Base-by-base conservation (phyloP, 1,140 invertebrate genomes). In the Dendrolimus kikuchii region DNA sequence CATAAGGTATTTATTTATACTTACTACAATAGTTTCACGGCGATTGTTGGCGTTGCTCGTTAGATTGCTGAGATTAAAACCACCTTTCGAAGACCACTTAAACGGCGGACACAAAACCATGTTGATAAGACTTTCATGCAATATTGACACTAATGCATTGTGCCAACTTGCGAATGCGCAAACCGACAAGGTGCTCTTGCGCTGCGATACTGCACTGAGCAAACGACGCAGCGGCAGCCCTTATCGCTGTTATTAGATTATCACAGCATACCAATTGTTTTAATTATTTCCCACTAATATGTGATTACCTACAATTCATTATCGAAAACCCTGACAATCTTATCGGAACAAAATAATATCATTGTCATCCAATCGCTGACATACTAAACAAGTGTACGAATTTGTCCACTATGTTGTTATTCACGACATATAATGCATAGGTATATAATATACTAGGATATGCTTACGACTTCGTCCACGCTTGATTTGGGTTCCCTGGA, bases 21-120 rank as follows among this genome's bases (percentile, higher is more conserved):
- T 83, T 64, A 83, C 79, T 7, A 53, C 62, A 8, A 81, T 81
- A 6, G 81, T 81, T 58, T 70, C 72, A 38, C 79, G 71, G 9
- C 71, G 68, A 38, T 9, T 40, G 7, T 43, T 40, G 4, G 52
- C 44, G 5, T 10, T 36, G 5, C 40, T 51, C 46, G 40, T 42
- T 43, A 5, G 56, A 51, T 6, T 73, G 6, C 62, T 61, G 4
- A 85, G 60, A 53, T 78, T 79, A 48, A 81, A 83, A 8, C 79
- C 75, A 52, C 79, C 76, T 51, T 71, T 83, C 6, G 74, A 70
- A 6, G 72, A 64, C 77, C 76, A 85, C 56, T 64, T 68, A 61
- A 88, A 86, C 23, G 81, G 83, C 36, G 83, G 83, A 62, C 85
- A 88, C 58, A 86, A 58, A 51, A 86, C 85, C 85, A 88, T 87